A percentile compares a stretch with the other conserved stretches of the same genome.
phyloP scores from a whole-genome alignment of 2,888 invertebrate genomes.

The Stenurella melanura region DNA sequence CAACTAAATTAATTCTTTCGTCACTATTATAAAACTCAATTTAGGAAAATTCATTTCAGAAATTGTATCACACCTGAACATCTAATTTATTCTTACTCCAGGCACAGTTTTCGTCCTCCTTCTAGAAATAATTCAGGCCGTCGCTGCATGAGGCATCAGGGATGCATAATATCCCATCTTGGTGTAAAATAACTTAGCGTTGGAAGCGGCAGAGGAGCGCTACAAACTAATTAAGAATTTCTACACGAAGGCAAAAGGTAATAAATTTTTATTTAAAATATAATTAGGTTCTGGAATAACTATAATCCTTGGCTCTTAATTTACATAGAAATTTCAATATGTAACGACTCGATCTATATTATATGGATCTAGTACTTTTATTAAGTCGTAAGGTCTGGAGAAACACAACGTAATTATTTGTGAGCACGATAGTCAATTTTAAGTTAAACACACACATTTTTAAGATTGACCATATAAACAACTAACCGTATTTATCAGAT shows the following conservation, averaged over 20 bases:
- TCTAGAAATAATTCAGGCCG: constrained; percentile 10
- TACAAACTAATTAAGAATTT: constrained; percentile 45
- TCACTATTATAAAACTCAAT: too few species aligned
- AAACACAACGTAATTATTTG: background rate
- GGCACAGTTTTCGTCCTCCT: background rate
- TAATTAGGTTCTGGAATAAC: constrained; percentile 35
- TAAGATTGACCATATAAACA: background rate
- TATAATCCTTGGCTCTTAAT: constrained; percentile 29
- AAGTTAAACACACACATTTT: background rate
- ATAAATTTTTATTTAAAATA: constrained; percentile 42
- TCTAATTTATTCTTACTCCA: background rate
- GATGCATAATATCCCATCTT: constrained; percentile 40
- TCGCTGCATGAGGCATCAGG: constrained; percentile 30
- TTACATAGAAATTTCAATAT: constrained; percentile 31
- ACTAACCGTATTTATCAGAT: background rate
- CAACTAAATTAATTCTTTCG: too few species aligned
- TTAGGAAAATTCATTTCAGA: constrained; percentile 5
- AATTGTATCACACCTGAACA: constrained; percentile 1
- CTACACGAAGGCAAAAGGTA: constrained; percentile 33
- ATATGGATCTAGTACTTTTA: background rate
- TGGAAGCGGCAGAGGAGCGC: constrained; percentile 30
- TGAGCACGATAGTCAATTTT: background rate
- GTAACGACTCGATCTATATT: background rate
- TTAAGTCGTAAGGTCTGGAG: background rate
- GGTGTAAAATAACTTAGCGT: constrained; percentile 37